Conservation (phyloP, 2,797 vertebrate genomes). For the Pantherophis alleghaniensis region DNA sequence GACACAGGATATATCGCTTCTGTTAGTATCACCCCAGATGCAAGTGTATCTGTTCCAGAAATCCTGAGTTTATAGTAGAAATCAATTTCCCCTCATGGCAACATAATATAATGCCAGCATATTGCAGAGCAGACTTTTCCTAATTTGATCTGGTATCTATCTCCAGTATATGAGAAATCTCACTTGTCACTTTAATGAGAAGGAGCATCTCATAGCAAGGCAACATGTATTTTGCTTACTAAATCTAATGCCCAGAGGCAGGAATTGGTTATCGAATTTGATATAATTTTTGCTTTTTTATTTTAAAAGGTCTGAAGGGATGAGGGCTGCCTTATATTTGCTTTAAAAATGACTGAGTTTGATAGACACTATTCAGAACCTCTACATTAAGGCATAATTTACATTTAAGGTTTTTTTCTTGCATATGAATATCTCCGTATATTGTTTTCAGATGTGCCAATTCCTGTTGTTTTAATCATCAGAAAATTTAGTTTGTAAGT, state of each 20-base stretch:
- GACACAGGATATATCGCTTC: slow-evolving; percentile 1
- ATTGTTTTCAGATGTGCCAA: background rate
- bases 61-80: slow-evolving; percentile 37
- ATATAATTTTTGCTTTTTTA: slow-evolving; percentile 45
- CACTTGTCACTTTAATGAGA: slow-evolving; percentile 66
- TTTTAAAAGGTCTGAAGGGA: slow-evolving; percentile 1
- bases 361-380: background rate
- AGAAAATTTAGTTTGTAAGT: background rate
- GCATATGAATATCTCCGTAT: background rate
- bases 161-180: slow-evolving; percentile 56
- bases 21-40: slow-evolving; percentile 37
- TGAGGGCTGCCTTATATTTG: background rate
- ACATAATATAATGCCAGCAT: slow-evolving; percentile 34
- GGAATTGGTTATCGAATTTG: slow-evolving; percentile 51
- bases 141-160: slow-evolving; percentile 62
- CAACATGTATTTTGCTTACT: slow-evolving; percentile 55
- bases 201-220: slow-evolving; percentile 56
- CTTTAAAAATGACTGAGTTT: background rate
- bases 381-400: background rate
- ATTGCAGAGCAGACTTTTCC: slow-evolving; percentile 50
- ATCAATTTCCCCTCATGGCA: slow-evolving; percentile 47
- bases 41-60: slow-evolving; percentile 40
- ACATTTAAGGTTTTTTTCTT: background rate
- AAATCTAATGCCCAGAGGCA: slow-evolving; percentile 56
- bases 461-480: background rate